A percentile compares a stretch with the other conserved stretches of the same genome.
phyloP scores from a whole-genome alignment of 2,113 vertebrate species.

The Laticauda laticaudata region DNA sequence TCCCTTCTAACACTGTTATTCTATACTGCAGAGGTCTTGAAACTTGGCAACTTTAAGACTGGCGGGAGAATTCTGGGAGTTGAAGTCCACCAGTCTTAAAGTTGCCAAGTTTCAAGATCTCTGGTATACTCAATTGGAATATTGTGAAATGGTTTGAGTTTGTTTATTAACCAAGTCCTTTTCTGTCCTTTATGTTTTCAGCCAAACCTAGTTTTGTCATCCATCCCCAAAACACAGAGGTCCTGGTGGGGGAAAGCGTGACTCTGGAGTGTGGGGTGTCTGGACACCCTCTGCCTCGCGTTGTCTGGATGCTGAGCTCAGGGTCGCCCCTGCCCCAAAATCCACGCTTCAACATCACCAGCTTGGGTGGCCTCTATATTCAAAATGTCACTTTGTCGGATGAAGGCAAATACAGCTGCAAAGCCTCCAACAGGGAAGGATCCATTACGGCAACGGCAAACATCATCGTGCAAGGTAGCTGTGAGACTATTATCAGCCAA shows the following conservation, averaged over 20 bases:
- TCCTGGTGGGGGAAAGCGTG: conserved; percentile 85
- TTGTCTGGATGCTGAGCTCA: conserved; percentile 84
- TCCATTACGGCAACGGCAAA: conserved; percentile 83
- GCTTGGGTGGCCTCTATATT: conserved; percentile 86
- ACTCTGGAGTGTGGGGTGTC: conserved; percentile 90
- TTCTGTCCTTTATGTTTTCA: conserved; percentile 47
- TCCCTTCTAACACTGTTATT: too few relatives aligned
- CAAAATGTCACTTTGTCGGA: conserved; percentile 82
- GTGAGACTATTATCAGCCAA: neutral
- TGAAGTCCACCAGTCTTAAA: too few relatives aligned
- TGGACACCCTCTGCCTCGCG: conserved; percentile 81
- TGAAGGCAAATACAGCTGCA: conserved; percentile 86
- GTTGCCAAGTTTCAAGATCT: too few relatives aligned
- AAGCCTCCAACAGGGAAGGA: conserved; percentile 85
- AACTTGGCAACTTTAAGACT: too few relatives aligned
- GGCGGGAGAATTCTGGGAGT: too few relatives aligned
- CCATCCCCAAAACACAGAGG: conserved; percentile 90
- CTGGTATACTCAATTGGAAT: neutral
- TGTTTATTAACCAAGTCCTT: neutral
- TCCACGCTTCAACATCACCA: conserved; percentile 80
- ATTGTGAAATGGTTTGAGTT: neutral
- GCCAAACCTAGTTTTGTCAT: conserved; percentile 89
- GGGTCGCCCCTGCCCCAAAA: conserved; percentile 77
- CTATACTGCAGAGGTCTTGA: too few relatives aligned
- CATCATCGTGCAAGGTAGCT: conserved; percentile 87